Evolutionary conservation across 2,113 vertebrate genomes (phyloP).

Genomic region (Pycnonotus jocosus): DNA sequence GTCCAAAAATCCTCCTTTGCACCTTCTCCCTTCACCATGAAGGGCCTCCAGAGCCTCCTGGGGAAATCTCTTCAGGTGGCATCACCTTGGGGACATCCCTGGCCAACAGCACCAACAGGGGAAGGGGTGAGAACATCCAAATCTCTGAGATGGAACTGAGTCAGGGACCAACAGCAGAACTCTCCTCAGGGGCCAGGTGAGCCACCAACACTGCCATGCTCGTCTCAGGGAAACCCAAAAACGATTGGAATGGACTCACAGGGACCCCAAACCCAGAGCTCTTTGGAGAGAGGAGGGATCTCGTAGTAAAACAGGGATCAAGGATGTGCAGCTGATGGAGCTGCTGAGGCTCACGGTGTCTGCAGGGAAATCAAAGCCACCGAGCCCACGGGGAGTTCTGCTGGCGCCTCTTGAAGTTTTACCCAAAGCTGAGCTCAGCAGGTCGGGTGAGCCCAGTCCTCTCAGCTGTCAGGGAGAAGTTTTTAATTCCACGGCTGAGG

Average conservation of each 20-base stretch:
- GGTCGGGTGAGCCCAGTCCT: background rate
- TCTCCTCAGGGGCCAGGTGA: background rate
- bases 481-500: background rate
- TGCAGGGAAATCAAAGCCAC: conserved; percentile 13
- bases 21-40: rapidly evolving
- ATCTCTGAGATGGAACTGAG: background rate
- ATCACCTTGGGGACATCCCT: background rate
- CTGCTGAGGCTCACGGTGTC: conserved; percentile 16
- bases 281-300: background rate
- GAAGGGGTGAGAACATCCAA: background rate
- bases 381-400: background rate
- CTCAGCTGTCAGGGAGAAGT: background rate
- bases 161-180: background rate
- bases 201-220: rapidly evolving
- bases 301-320: conserved; percentile 18
- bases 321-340: background rate
- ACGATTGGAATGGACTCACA: background rate
- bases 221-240: background rate
- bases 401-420: background rate
- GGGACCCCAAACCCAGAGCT: background rate
- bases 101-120: rapidly evolving
- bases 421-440: background rate
- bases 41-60: background rate
- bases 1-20: background rate
- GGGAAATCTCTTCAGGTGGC: background rate